A percentile compares a stretch with the other conserved stretches of the same genome.
Evolutionary conservation across 2,888 invertebrate species (phyloP).

Genomic region (Ophion ventricosus): DNA sequence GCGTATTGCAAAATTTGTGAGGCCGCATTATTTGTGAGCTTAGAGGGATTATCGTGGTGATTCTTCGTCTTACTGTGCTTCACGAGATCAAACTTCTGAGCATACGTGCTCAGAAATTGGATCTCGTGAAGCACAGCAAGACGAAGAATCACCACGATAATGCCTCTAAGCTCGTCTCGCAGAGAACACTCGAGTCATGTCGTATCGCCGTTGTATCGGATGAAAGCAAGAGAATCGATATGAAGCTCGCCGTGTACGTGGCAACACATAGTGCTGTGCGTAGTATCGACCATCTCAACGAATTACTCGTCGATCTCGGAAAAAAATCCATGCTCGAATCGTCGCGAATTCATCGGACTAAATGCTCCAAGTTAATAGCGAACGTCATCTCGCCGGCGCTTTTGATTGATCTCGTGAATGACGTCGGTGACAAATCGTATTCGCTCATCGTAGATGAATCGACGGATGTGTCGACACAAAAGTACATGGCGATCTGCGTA

Average conservation of each 20-base stretch:
- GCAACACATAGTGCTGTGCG: constrained; percentile 65
- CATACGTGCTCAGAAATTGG: constrained; percentile 50
- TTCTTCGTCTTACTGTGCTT: constrained; percentile 50
- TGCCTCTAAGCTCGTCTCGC: constrained; percentile 41
- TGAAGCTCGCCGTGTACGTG: constrained; percentile 48
- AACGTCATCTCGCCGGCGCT: constrained; percentile 67
- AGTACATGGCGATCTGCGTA: constrained; percentile 69
- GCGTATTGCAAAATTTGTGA: constrained; percentile 55
- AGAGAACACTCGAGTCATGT: constrained; percentile 40
- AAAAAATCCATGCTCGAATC: constrained; percentile 50
- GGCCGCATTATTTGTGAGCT: constrained; percentile 23
- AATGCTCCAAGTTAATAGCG: constrained; percentile 68
- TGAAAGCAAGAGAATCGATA: constrained; percentile 54
- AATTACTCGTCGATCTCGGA: constrained; percentile 62
- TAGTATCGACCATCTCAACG: constrained; percentile 67
- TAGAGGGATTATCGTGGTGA: constrained; percentile 47
- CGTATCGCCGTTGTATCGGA: constrained; percentile 42
- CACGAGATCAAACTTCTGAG: constrained; percentile 46
- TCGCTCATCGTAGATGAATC: constrained; percentile 71
- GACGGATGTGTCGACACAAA: constrained; percentile 68
- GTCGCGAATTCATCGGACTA: constrained; percentile 67
- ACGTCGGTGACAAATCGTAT: constrained; percentile 66
- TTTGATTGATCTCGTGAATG: constrained; percentile 65
- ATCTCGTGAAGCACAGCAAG: constrained; percentile 50
- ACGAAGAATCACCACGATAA: constrained; percentile 52